phyloP scores from a whole-genome alignment of 2,797 vertebrate genomes.

The Melanotaenia maccullochi region DNA sequence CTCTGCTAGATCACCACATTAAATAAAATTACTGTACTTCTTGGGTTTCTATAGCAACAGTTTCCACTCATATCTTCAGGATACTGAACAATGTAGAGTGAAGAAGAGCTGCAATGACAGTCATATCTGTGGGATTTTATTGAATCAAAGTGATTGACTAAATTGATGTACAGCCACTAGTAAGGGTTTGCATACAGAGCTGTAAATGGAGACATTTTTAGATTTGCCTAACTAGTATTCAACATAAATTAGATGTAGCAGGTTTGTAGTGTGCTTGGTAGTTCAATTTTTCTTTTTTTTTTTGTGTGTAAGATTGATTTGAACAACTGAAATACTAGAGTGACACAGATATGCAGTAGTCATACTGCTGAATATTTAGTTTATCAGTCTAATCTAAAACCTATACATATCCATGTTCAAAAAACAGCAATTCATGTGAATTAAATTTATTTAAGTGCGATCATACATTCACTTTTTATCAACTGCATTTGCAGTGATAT shows the following conservation, averaged over 20 bases:
- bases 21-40: slow-evolving; percentile 72
- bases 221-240: not conserved
- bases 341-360: not conserved
- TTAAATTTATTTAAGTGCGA: not conserved
- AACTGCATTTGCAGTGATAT: slow-evolving; percentile 16
- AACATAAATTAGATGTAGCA: slow-evolving; percentile 1
- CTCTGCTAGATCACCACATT: slow-evolving; percentile 63
- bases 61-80: slow-evolving; percentile 73
- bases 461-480: not conserved
- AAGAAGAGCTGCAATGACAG: slow-evolving; percentile 47
- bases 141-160: slow-evolving; percentile 22
- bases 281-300: not conserved
- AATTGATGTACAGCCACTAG: slow-evolving; percentile 12
- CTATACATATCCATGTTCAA: not conserved
- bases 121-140: slow-evolving; percentile 49
- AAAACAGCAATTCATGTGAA: not conserved
- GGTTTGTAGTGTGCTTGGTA: not conserved
- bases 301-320: not conserved
- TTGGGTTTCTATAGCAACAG: slow-evolving; percentile 85
- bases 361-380: not conserved
- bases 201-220: not conserved
- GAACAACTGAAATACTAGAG: not conserved
- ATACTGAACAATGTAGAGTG: slow-evolving; percentile 57
- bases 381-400: not conserved
- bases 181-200: not conserved